Conservation (phyloP, 2,113 vertebrate species). For the Anguilla rostrata region DNA sequence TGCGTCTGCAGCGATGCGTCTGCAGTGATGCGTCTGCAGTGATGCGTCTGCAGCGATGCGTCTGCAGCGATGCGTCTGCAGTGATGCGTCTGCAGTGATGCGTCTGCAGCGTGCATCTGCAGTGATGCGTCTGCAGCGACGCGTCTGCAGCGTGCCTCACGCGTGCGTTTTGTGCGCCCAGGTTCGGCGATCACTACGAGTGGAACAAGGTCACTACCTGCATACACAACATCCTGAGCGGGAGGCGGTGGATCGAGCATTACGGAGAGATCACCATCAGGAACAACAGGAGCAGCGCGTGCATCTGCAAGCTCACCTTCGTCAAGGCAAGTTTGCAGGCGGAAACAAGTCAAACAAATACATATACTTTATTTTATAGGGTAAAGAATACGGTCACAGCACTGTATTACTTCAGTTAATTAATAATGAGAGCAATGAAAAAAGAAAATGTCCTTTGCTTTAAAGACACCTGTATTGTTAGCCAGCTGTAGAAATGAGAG, state of each 20-base stretch:
- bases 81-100: background rate
- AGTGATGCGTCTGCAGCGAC: too few relatives aligned
- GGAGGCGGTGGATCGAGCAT: slow-evolving; percentile 96
- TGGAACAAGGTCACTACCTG: slow-evolving; percentile 99
- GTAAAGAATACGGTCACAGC: too few relatives aligned
- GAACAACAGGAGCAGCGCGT: slow-evolving; percentile 88
- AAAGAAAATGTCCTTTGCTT: too few relatives aligned
- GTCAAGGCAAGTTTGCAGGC: slow-evolving; percentile 78
- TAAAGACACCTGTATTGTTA: background rate
- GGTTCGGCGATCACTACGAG: slow-evolving; percentile 93
- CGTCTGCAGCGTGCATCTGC: too few relatives aligned
- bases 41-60: background rate
- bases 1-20: background rate
- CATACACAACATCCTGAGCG: slow-evolving; percentile 98
- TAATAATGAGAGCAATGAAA: background rate
- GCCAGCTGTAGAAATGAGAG: too few relatives aligned
- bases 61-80: too few relatives aligned
- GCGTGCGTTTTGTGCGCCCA: slow-evolving; percentile 44
- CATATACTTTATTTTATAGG: too few relatives aligned
- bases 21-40: background rate
- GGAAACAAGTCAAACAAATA: too few relatives aligned
- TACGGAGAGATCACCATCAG: slow-evolving; percentile 96
- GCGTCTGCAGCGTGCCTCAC: background rate
- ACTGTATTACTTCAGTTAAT: background rate
- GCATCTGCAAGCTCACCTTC: slow-evolving; percentile 97